A percentile compares a stretch with the other conserved stretches of the same genome.
Conservation (phyloP, 1,140 invertebrate genomes). For the Halictus rubicundus region DNA sequence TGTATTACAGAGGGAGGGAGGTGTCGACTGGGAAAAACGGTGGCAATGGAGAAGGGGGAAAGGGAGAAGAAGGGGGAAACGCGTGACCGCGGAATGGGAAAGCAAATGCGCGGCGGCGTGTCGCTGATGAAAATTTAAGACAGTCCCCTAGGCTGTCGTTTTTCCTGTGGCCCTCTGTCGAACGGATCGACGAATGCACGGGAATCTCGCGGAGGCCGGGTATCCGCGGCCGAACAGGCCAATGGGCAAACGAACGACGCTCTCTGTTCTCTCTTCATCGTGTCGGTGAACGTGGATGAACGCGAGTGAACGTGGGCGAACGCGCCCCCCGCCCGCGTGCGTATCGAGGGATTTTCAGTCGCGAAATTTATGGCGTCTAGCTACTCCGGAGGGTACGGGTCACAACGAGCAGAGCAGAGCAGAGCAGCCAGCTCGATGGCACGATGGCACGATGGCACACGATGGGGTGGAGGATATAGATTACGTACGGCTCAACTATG, state of each 20-base stretch:
- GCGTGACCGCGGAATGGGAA: background rate
- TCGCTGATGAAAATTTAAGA: conserved; percentile 36
- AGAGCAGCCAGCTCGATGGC: no score
- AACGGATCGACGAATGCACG: conserved; percentile 21
- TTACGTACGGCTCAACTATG: conserved; percentile 64
- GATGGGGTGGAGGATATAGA: conserved; percentile 58
- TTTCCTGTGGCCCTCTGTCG: background rate
- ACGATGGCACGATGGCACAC: conserved; percentile 27
- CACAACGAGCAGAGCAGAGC: background rate
- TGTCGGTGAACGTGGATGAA: no score
- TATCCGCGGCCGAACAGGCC: conserved; percentile 29
- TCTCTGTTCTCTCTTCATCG: no score
- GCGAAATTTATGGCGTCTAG: conserved; percentile 63
- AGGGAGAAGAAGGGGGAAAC: background rate
- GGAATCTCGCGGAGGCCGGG: conserved; percentile 6
- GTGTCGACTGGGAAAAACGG: no score
- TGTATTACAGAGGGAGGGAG: no score
- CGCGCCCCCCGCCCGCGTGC: conserved; percentile 21
- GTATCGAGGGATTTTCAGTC: conserved; percentile 66
- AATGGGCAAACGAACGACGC: conserved; percentile 32
- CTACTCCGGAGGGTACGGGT: conserved; percentile 51
- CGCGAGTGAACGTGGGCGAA: conserved; percentile 17
- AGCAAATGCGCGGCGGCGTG: background rate
- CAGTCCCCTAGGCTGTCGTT: background rate
- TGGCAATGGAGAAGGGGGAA: no score